Percentiles rank a stretch among this genome's conserved stretches.
phyloP scores from a whole-genome alignment of 2,888 invertebrate species.

The Plemyria rubiginata region DNA sequence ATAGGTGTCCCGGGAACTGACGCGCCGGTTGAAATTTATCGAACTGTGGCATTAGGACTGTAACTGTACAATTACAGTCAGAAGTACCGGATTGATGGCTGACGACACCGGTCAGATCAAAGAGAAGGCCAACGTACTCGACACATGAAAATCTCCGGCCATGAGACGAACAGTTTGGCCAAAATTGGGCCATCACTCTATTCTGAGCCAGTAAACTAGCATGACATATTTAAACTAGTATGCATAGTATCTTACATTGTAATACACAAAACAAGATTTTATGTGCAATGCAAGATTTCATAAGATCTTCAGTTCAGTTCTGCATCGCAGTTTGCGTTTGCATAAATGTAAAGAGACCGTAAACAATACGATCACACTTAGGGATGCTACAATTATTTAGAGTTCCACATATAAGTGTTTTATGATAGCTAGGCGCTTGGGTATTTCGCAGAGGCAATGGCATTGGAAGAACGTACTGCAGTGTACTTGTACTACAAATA shows the following conservation, averaged over 20 bases:
- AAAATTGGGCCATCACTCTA: conserved; percentile 68
- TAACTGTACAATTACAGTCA: conserved; percentile 37
- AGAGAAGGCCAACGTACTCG: conserved; percentile 62
- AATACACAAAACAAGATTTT: conserved; percentile 52
- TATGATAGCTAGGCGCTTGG: conserved; percentile 32
- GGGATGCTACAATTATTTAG: conserved; percentile 54
- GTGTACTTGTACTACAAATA: conserved; percentile 41
- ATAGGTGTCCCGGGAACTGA: conserved; percentile 63
- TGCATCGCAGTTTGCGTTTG: conserved; percentile 47
- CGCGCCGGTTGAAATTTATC: conserved; percentile 54
- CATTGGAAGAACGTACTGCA: conserved; percentile 52
- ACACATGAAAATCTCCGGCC: conserved; percentile 59
- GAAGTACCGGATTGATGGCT: conserved; percentile 53
- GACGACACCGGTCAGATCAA: conserved; percentile 66
- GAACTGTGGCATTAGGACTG: conserved; percentile 44
- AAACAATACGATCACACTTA: conserved; percentile 56
- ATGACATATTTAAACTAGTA: conserved; percentile 60
- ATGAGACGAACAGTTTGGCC: conserved; percentile 56
- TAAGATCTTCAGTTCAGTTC: conserved; percentile 26
- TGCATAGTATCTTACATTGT: conserved; percentile 62
- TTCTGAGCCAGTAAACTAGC: conserved; percentile 65
- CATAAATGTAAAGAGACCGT: conserved; percentile 59
- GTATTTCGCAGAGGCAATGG: conserved; percentile 48
- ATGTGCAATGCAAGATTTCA: conserved; percentile 45
- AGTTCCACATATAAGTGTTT: conserved; percentile 48